These are phyloP conservation scores for Bufo bufo DNA, from an alignment of 2,113 vertebrate species.

Conservation along the genomic window DNA sequence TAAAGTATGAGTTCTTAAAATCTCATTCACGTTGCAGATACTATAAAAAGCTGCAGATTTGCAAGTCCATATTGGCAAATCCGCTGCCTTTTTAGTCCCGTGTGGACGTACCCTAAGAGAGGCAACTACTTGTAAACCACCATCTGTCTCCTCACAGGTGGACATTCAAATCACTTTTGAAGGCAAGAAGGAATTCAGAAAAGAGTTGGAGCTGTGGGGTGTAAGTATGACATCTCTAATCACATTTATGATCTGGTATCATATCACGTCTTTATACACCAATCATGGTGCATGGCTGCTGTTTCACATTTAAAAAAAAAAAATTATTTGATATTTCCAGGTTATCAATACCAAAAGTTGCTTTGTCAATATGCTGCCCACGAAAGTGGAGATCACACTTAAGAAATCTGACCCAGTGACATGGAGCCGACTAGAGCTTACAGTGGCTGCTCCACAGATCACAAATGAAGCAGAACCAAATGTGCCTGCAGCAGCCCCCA, in stretches of 20 bases:
- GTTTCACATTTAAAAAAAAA: no score
- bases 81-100: no score
- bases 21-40: no score
- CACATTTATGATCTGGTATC: background rate
- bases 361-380: slow-evolving; percentile 83
- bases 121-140: background rate
- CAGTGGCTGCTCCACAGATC: slow-evolving; percentile 61
- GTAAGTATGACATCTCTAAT: slow-evolving; percentile 72
- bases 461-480: slow-evolving; percentile 52
- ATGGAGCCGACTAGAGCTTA: slow-evolving; percentile 91
- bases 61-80: no score
- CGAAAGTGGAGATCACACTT: slow-evolving; percentile 90
- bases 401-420: slow-evolving; percentile 79
- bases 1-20: no score
- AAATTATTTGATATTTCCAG: no score
- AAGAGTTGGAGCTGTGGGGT: slow-evolving; percentile 90
- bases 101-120: background rate
- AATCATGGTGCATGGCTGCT: background rate
- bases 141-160: slow-evolving; percentile 75
- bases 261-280: background rate
- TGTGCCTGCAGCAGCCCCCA: background rate
- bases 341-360: slow-evolving; percentile 80
- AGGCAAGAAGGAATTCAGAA: slow-evolving; percentile 83
- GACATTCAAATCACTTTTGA: slow-evolving; percentile 87
- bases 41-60: no score